phyloP scores from a whole-genome alignment of 2,797 vertebrate species.

The Erethizon dorsatum region DNA sequence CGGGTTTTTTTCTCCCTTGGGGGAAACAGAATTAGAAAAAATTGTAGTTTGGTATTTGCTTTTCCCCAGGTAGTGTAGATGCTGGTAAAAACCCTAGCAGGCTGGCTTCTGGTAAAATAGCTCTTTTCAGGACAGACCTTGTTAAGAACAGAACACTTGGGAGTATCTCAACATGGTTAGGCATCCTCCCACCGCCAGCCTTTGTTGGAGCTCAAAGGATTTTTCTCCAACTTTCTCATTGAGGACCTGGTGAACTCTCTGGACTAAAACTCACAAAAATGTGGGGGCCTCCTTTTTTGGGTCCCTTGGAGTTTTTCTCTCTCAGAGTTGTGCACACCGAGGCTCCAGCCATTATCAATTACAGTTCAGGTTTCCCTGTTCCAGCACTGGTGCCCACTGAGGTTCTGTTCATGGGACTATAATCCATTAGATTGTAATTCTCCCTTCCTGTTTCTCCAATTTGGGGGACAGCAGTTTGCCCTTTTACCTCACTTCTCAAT shows the following conservation, averaged over 20 bases:
- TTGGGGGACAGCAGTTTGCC: not conserved
- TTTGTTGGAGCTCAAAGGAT: not conserved
- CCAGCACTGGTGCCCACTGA: not conserved
- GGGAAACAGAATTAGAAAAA: not conserved
- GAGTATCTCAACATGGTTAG: not conserved
- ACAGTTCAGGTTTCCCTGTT: not conserved
- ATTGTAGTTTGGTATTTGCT: not conserved
- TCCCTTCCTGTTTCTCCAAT: not conserved
- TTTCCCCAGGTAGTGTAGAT: not conserved
- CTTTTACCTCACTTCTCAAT: slow-evolving; percentile 22
- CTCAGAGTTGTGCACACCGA: slow-evolving; percentile 1
- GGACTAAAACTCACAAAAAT: not conserved
- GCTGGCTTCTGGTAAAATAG: not conserved
- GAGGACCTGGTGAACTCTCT: not conserved
- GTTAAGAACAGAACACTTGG: not conserved
- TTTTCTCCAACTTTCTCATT: not conserved
- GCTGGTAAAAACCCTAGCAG: not conserved
- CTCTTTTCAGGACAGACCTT: not conserved
- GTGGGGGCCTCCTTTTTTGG: not conserved
- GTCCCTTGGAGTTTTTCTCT: not conserved
- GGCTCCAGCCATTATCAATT: not conserved
- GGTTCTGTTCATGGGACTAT: not conserved
- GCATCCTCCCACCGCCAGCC: not conserved
- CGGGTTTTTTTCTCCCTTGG: not conserved
- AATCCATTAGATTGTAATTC: not conserved